phyloP scores from a whole-genome alignment of 2,888 invertebrate genomes.

The Conus canariensis region DNA sequence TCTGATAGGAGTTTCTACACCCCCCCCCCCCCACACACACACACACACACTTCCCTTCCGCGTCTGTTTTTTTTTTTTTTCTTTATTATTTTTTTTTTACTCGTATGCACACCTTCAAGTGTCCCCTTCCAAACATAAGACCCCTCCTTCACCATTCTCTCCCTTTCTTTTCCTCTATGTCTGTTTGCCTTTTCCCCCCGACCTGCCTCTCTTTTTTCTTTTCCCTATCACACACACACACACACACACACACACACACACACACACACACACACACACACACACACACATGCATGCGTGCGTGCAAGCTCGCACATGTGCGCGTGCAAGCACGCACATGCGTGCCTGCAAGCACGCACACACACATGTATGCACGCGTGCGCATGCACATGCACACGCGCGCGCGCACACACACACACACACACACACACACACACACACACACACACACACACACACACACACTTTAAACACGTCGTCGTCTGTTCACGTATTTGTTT shows the following conservation, averaged over 20 bases:
- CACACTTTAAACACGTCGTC: not conserved
- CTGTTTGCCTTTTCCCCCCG: too few relatives aligned
- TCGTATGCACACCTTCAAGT: too few relatives aligned
- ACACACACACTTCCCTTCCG: too few relatives aligned
- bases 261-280: not conserved
- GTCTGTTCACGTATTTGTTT: not conserved
- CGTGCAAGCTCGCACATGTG: not conserved
- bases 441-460: not conserved
- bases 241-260: not conserved
- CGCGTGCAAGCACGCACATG: not conserved
- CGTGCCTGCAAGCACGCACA: slow-evolving; percentile 22
- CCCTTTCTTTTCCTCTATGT: too few relatives aligned
- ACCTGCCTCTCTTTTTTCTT: too few relatives aligned
- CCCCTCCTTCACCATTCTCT: too few relatives aligned
- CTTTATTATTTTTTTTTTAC: too few relatives aligned
- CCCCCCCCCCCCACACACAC: too few relatives aligned
- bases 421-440: slow-evolving; percentile 27
- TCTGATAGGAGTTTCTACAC: too few relatives aligned
- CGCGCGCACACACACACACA: not conserved
- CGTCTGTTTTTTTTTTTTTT: too few relatives aligned
- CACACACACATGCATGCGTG: not conserved
- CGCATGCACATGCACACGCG: not conserved
- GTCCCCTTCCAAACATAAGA: too few relatives aligned
- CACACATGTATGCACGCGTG: slow-evolving; percentile 4
- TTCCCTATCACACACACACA: too few relatives aligned